Conservation (phyloP, 2,797 vertebrate genomes). For the Dermochelys coriacea region DNA sequence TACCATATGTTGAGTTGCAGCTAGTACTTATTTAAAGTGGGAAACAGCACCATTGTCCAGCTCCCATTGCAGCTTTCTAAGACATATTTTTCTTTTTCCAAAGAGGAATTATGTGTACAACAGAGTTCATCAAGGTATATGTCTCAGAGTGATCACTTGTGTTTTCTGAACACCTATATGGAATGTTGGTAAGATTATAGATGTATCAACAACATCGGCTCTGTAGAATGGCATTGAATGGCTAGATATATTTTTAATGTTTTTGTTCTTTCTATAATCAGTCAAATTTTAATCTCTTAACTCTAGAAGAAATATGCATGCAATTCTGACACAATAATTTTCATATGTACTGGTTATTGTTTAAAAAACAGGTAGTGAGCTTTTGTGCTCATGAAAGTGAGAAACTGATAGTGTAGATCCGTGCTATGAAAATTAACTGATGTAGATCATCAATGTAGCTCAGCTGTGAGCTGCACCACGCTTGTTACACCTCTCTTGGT, state of each 20-base stretch:
- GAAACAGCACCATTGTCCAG: conserved; percentile 57
- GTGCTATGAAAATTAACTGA: neutral
- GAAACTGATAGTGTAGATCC: neutral
- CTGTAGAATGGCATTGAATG: neutral
- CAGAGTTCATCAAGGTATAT: conserved; percentile 19
- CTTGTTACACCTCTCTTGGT: neutral
- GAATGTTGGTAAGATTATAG: neutral
- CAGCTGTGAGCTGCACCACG: neutral
- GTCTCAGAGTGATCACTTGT: neutral
- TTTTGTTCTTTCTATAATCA: conserved; percentile 39
- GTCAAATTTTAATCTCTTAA: conserved; percentile 31
- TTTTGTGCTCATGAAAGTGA: neutral
- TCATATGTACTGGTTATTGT: neutral
- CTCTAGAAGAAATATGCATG: neutral
- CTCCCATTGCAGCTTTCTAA: conserved; percentile 50
- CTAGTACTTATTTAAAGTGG: conserved; percentile 23
- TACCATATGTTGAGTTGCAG: neutral
- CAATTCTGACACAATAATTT: neutral
- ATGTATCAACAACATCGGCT: neutral
- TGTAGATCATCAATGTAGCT: neutral
- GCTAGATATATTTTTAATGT: neutral
- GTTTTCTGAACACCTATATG: neutral
- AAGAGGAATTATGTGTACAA: conserved; percentile 12
- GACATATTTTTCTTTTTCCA: neutral
- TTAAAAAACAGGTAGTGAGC: neutral